A percentile compares a stretch with the other conserved stretches of the same genome.
Evolutionary conservation across 2,888 invertebrate genomes (phyloP).

Genomic region (Ferdinandea cuprea): DNA sequence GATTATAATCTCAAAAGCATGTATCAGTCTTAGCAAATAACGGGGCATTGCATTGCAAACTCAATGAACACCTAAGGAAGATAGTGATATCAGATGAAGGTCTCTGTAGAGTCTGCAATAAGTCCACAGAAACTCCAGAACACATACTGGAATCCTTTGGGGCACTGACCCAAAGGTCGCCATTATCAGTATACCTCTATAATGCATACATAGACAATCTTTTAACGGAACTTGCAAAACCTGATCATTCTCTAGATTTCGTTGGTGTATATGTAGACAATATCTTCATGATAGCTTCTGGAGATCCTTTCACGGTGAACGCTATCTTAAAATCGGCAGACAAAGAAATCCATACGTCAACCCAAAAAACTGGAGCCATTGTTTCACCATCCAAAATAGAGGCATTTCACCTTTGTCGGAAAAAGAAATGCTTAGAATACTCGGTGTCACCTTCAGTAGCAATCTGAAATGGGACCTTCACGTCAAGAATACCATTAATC

Average conservation of each 20-base stretch:
- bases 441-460: background rate
- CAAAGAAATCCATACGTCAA: background rate
- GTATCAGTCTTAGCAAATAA: no score
- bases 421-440: slow-evolving; percentile 13
- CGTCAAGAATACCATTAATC: background rate
- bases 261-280: slow-evolving; percentile 23
- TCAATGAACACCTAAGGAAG: no score
- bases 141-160: no score
- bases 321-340: background rate
- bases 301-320: background rate
- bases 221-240: background rate
- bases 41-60: no score
- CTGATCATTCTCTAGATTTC: slow-evolving; percentile 1
- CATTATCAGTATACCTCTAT: slow-evolving; percentile 8
- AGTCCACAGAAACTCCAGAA: no score
- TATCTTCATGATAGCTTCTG: slow-evolving; percentile 20
- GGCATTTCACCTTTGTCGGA: slow-evolving; percentile 13
- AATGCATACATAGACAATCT: slow-evolving; percentile 25
- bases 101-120: no score
- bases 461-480: background rate
- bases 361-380: slow-evolving; percentile 8
- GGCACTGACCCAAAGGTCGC: slow-evolving; percentile 16
- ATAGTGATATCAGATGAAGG: no score
- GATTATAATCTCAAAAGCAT: no score
- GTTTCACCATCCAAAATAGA: slow-evolving; percentile 19